phyloP scores from a whole-genome alignment of 2,797 vertebrate species.

The Hylomyscus alleni region DNA sequence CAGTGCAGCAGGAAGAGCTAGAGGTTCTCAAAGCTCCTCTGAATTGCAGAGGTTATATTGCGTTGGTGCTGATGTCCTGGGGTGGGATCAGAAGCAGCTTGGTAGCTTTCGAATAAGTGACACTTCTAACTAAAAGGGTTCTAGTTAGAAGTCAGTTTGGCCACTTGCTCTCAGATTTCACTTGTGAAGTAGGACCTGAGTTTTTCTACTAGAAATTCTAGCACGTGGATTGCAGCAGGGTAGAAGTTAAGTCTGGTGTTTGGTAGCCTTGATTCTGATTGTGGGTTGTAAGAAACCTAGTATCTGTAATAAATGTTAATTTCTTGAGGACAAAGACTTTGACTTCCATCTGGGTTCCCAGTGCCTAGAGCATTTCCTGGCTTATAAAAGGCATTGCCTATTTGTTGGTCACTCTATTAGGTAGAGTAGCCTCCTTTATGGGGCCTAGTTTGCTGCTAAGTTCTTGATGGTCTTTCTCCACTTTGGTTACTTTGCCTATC shows the following conservation, averaged over 20 bases:
- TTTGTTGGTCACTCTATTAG: background rate
- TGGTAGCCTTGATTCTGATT: conserved; percentile 45
- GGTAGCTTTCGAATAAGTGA: conserved; percentile 21
- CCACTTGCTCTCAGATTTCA: background rate
- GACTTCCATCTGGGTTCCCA: background rate
- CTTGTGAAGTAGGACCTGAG: background rate
- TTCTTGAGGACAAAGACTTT: background rate
- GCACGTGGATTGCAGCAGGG: background rate
- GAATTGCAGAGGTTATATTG: background rate
- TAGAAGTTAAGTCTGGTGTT: conserved; percentile 15
- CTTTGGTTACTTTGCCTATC: background rate
- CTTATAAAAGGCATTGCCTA: background rate
- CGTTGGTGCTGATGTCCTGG: background rate
- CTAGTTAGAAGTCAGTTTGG: background rate
- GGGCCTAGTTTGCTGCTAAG: background rate
- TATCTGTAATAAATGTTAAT: conserved; percentile 12
- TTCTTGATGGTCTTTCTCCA: background rate
- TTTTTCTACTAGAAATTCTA: background rate
- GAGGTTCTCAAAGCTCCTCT: conserved; percentile 9
- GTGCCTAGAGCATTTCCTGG: background rate
- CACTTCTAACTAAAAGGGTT: background rate
- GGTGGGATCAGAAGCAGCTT: background rate
- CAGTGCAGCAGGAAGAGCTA: background rate
- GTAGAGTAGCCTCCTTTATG: background rate
- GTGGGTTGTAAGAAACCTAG: background rate